phyloP scores from a whole-genome alignment of 2,113 vertebrate genomes.

The Psilopsiagon aymara region DNA sequence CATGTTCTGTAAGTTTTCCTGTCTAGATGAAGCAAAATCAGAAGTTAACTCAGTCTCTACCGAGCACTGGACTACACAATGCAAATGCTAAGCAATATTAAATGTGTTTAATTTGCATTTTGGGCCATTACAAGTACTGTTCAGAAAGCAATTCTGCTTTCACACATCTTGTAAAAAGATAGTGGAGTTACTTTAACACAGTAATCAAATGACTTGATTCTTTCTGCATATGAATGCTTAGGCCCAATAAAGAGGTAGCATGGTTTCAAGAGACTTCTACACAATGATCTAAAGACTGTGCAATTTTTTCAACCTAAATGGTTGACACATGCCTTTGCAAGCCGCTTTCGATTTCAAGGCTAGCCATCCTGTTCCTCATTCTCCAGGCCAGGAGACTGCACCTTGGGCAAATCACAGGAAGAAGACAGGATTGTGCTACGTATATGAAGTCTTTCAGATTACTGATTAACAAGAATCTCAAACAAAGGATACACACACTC shows the following conservation, averaged over 20 bases:
- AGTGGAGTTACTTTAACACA: background rate
- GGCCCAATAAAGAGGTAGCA: background rate
- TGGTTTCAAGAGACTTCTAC: background rate
- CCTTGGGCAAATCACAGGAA: background rate
- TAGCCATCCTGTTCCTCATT: background rate
- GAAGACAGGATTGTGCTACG: background rate
- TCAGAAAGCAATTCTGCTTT: background rate
- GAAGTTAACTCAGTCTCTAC: background rate
- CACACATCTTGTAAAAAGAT: background rate
- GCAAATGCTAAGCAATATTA: background rate
- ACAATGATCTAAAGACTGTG: background rate
- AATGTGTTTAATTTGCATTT: background rate
- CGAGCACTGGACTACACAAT: background rate
- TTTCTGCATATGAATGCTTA: background rate
- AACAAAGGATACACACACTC: background rate
- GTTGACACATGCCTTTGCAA: background rate
- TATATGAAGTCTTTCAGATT: background rate
- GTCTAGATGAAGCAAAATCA: background rate
- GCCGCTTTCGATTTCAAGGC: background rate
- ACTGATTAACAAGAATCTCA: conserved; percentile 9
- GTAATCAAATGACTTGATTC: background rate
- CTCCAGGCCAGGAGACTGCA: background rate
- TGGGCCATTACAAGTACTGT: background rate
- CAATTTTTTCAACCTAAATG: background rate
- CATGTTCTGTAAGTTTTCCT: background rate